phyloP scores from a whole-genome alignment of 1,140 invertebrate species.

The Heliconius nattereri region DNA sequence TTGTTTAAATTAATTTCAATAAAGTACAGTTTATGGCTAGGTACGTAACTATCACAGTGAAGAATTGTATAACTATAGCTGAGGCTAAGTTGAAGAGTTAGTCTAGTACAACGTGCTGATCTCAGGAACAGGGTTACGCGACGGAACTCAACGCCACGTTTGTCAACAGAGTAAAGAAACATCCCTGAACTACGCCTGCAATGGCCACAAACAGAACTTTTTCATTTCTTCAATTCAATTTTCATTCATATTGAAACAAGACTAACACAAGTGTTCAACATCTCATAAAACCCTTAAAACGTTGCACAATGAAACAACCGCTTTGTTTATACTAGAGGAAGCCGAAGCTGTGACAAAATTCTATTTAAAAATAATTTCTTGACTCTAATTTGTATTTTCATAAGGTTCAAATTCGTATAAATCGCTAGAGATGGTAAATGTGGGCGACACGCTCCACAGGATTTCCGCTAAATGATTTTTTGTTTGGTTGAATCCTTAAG shows the following conservation, averaged over 20 bases:
- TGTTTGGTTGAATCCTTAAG: neutral
- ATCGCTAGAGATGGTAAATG: neutral
- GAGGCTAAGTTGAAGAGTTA: too few species aligned
- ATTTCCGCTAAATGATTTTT: conserved; percentile 11
- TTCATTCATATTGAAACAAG: neutral
- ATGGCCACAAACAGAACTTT: too few species aligned
- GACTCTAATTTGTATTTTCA: neutral
- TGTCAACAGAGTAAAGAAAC: too few species aligned
- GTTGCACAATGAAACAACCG: neutral
- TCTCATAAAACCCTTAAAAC: conserved; percentile 7
- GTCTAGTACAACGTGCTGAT: too few species aligned
- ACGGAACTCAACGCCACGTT: neutral
- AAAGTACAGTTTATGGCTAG: neutral
- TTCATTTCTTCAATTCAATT: too few species aligned
- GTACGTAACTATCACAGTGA: neutral
- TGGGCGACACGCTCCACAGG: conserved; percentile 5
- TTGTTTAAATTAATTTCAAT: conserved; percentile 9
- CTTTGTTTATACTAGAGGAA: neutral
- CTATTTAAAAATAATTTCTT: neutral
- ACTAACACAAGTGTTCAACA: neutral
- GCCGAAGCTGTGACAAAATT: conserved; percentile 7
- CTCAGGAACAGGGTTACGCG: neutral
- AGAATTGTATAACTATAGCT: neutral
- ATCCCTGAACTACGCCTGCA: too few species aligned
- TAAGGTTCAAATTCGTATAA: neutral